Base-by-base conservation (phyloP, 2,797 vertebrate genomes). In the Microctenopoma steveboyesi region DNA sequence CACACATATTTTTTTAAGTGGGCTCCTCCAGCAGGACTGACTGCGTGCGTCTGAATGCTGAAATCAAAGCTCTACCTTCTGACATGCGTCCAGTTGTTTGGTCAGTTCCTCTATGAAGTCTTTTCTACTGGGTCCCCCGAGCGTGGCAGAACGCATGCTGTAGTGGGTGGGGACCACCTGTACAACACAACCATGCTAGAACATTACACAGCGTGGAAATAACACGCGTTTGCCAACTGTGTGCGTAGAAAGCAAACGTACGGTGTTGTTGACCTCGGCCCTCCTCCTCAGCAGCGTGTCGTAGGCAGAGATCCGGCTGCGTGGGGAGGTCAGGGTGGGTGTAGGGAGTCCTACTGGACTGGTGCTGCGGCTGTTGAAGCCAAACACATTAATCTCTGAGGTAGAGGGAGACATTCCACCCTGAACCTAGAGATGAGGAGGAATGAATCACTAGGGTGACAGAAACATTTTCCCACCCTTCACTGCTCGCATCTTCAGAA, bases 71-170 rank as follows among this genome's bases (percentile, higher is more conserved):
- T 57, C 12, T 39, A 39, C 93, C 90, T 87, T 94, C 83, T 93
- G 93, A 61, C 82, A 83, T 30, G 5, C 35, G 0, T 93, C 90
- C 84, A 94, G 61, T 74, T 95, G 91, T 53, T 87, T 92, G 74
- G 93, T 94, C 76, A 95, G 67, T 51, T 95, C 94, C 62, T 94
- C 92, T 1, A 95, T 92, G 78, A 72, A 95, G 77, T 95, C 87
- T 15, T 91, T 90, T 33, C 79, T 94, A 67, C 80, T 91, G 0
- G 87, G 84, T 0, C 13, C 58, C 4, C 85, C 90, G 33, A 92
- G 18, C 18, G 88, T 78, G 45, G 52, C 33, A 8, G 86, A 86
- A 16, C 92, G 89, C 55, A 89, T 2, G 37, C 69, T 79, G 76
- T 92, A 86, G 35, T 91, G 92, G 35, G 27, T 66, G 7, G 79